Evolutionary conservation across 1,140 invertebrate species (phyloP), one percentile per base, ranked within the genome.

Genomic region (Drosophila sucinea): DNA sequence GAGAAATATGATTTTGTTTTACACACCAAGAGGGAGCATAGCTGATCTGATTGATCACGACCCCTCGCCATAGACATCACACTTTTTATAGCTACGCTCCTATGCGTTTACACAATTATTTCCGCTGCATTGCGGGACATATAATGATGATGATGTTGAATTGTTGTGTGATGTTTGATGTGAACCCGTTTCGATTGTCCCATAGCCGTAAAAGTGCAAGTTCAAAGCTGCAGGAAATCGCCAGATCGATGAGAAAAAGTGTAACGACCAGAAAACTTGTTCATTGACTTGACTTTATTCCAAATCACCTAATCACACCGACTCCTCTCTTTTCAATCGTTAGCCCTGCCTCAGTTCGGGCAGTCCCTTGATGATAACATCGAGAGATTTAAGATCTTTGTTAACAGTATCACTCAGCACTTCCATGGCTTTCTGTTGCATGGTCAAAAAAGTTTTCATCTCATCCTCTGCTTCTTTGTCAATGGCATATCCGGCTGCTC

Each of bases 351-450:
- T 66, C 32, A 91, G 66, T 25, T 94, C 91, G 32, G 94, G 94
- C 94, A 97, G 94, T 11, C 96, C 96, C 61, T 96, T 95, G 70
- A 96, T 95, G 30, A 98, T 97, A n/a, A 96, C 94, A 92, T 96
- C 95, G 33, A 98, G 92, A 63, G 95, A 94, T 62, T 95, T 93
- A 47, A 96, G 82, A 92, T 98, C 97, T 30, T 95, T 94, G 73
- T 96, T 95, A 25, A 97, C 95, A 1, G 97, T 96, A 25, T 95
- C 94, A 57, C 97, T 95, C 1, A 98, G 92, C 77, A 97, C 96
- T 44, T 95, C 94, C 93, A 98, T 96, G 0, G 97, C 97, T 67
- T 95, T 94, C 85, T 98, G 97, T 89, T 98, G 96, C 93, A 97
- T 94, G 25, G 94, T 93, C 51, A 98, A 90, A 90, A 97, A 96